Evolutionary conservation across 2,113 vertebrate species (phyloP).

Genomic region (Collichthys lucidus): DNA sequence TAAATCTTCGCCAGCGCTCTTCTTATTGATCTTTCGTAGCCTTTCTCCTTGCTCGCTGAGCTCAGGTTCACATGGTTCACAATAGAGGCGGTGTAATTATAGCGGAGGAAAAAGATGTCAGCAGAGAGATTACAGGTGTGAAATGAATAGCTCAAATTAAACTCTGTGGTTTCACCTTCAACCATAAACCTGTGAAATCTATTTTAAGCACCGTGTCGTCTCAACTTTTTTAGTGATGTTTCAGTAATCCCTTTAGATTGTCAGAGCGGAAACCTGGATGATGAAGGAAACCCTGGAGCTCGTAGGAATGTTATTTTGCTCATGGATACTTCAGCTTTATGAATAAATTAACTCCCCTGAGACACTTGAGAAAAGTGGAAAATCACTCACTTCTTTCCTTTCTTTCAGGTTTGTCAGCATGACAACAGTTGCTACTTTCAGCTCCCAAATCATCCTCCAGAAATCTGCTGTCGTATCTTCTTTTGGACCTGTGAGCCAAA

Average conservation of each 20-base stretch:
- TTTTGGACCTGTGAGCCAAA: slow-evolving; percentile 89
- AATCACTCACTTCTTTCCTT: slow-evolving; percentile 90
- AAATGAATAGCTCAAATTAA: background rate
- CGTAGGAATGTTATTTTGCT: background rate
- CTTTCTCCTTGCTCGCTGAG: background rate
- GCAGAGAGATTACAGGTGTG: slow-evolving; percentile 5
- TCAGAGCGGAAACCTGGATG: background rate
- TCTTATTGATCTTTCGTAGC: slow-evolving; percentile 63
- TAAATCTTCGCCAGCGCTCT: slow-evolving; percentile 59
- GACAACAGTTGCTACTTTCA: slow-evolving; percentile 92
- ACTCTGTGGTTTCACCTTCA: background rate
- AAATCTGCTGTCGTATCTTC: slow-evolving; percentile 94
- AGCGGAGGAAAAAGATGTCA: slow-evolving; percentile 24
- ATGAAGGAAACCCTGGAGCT: background rate
- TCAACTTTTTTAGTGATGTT: slow-evolving; percentile 15
- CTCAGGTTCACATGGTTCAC: background rate
- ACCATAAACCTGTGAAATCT: slow-evolving; percentile 22
- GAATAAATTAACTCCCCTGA: background rate
- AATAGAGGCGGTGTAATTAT: background rate
- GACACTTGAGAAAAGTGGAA: background rate
- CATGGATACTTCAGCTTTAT: background rate
- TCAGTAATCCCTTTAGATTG: background rate
- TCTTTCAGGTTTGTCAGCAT: slow-evolving; percentile 98
- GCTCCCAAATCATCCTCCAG: slow-evolving; percentile 99
- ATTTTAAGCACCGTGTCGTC: slow-evolving; percentile 13